Conservation (phyloP, 2,888 invertebrate genomes). For the Subacronicta megacephala region DNA sequence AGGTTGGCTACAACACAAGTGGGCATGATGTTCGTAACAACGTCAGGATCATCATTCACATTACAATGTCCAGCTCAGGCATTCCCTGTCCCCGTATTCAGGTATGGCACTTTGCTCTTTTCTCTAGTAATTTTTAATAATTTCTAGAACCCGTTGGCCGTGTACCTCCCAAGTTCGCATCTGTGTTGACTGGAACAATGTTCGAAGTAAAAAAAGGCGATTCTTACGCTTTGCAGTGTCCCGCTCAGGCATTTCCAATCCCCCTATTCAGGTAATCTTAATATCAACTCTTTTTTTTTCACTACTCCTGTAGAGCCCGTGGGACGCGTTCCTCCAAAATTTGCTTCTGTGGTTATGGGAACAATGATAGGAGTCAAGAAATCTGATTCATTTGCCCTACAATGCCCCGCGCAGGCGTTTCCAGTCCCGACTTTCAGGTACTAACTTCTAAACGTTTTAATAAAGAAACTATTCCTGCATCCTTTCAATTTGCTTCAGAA, state of each 20-base stretch:
- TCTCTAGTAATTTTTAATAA: constrained; percentile 59
- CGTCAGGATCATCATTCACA: constrained; percentile 82
- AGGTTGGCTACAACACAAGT: constrained; percentile 81
- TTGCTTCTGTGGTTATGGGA: constrained; percentile 91
- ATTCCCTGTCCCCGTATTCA: constrained; percentile 85
- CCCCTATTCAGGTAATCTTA: constrained; percentile 87
- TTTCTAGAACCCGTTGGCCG: constrained; percentile 81
- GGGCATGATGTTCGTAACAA: constrained; percentile 90
- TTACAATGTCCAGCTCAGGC: constrained; percentile 94
- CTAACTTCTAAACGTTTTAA: constrained; percentile 37
- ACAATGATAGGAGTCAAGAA: constrained; percentile 89
- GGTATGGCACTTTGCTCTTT: constrained; percentile 75
- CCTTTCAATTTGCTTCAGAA: constrained; percentile 71
- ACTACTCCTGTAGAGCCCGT: constrained; percentile 90
- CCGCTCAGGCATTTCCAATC: constrained; percentile 92
- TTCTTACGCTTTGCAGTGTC: constrained; percentile 89
- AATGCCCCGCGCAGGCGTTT: constrained; percentile 92
- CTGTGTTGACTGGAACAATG: constrained; percentile 86
- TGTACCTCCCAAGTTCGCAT: constrained; percentile 89
- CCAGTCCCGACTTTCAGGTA: constrained; percentile 91
- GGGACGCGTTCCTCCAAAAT: constrained; percentile 92
- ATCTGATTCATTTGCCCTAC: constrained; percentile 86
- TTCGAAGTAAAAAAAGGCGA: constrained; percentile 86
- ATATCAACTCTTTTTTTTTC: constrained; percentile 51
- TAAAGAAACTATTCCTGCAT: constrained; percentile 9